Evolutionary conservation across 2,797 vertebrate genomes (phyloP).

Genomic region (Loriculus beryllinus): DNA sequence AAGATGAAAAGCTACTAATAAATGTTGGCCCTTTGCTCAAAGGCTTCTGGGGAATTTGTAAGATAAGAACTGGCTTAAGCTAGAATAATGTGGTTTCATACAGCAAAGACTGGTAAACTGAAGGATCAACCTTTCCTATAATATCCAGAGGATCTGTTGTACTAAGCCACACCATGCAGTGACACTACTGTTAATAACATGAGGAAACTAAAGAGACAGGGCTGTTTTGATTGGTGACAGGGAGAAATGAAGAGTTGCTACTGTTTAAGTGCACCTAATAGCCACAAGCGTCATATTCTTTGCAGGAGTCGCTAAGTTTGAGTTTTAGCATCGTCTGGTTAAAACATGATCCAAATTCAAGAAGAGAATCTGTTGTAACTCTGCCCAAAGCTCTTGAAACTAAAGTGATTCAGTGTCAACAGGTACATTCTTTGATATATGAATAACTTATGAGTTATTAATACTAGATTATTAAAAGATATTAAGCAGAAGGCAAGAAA

Average conservation of each 20-base stretch:
- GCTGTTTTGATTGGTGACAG: not conserved
- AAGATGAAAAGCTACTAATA: constrained; percentile 57
- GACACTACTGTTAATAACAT: not conserved
- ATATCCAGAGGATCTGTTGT: not conserved
- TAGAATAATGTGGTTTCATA: constrained; percentile 48
- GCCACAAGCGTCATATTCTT: not conserved
- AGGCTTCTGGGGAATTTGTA: constrained; percentile 51
- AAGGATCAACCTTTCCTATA: constrained; percentile 5
- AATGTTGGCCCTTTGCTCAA: constrained; percentile 37
- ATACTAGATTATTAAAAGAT: not conserved
- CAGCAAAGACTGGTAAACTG: not conserved
- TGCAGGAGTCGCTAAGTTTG: not conserved
- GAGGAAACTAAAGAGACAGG: not conserved
- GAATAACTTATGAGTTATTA: not conserved
- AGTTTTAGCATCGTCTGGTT: not conserved
- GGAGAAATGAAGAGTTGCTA: not conserved
- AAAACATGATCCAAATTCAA: not conserved
- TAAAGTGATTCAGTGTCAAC: not conserved
- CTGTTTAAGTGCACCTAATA: not conserved
- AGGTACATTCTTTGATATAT: not conserved
- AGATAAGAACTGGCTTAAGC: constrained; percentile 30
- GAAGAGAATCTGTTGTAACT: not conserved
- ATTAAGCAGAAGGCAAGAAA: not conserved
- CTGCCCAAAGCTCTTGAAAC: not conserved
- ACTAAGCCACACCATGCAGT: not conserved